phyloP scores from a whole-genome alignment of 2,888 invertebrate species.

The Thecophora atra region DNA sequence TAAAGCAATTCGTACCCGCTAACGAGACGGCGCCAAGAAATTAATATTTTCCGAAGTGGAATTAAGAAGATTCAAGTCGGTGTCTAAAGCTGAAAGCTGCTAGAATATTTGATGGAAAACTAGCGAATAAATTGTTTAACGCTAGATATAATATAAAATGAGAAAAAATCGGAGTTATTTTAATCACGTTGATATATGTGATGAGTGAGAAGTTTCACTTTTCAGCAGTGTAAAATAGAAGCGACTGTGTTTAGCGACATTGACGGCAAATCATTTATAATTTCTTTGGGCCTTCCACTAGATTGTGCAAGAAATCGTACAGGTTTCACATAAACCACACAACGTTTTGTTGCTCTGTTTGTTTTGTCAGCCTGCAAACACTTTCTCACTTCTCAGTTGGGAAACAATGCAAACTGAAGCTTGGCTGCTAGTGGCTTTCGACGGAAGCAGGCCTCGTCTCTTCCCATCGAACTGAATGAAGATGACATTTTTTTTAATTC shows the following conservation, averaged over 20 bases:
- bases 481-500: not conserved
- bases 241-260: not conserved
- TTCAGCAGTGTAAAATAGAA: not conserved
- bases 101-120: not conserved
- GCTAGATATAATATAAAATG: too few relatives aligned
- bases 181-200: not conserved
- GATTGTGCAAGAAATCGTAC: not conserved
- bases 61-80: not conserved
- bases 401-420: not conserved
- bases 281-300: not conserved
- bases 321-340: not conserved
- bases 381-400: constrained; percentile 10
- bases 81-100: not conserved
- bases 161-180: too few relatives aligned
- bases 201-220: constrained; percentile 19
- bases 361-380: not conserved
- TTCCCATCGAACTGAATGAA: too few relatives aligned
- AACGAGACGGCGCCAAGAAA: not conserved
- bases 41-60: not conserved
- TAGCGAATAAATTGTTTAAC: not conserved
- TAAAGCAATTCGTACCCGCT: not conserved
- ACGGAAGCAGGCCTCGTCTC: too few relatives aligned
- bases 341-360: not conserved
- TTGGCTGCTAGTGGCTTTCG: too few relatives aligned
- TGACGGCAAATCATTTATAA: not conserved